Evolutionary conservation across 1,140 invertebrate genomes (phyloP), one percentile per base, ranked within the genome.

Genomic region (Lepidotrigona ventralis): DNA sequence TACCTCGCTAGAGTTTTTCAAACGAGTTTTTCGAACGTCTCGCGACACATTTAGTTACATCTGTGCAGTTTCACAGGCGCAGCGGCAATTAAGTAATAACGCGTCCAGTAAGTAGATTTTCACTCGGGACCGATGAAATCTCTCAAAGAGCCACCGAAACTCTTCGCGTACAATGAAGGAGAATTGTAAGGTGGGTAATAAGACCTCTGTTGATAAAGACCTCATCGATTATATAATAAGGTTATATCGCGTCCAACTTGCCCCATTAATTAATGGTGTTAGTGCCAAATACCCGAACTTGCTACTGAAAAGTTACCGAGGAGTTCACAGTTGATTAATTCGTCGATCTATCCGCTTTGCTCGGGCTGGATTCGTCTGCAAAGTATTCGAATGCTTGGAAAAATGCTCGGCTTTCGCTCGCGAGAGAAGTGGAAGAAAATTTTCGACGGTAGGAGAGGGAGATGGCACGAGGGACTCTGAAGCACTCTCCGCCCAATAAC

Each of bases 401-500:
- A 8, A 46, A 46, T 46, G 39, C 39, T 46, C 39, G 39, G 33
- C 4, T 46, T 46, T 8, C 39, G 39, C 6, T 46, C 8, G 39
- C 8, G 39, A 46, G 39, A 46, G 8, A 8, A 8, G n/a, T n/a
- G 39, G n/a, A 60, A 19, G 58, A 60, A 23, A 60, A 60, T n/a
- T 14, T n/a, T 60, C 23, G 23, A 12, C 23, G 58, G 56, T 21
- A 58, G 21, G 23, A 58, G 33, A 39, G 33, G 33, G 33, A 39
- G n/a, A n/a, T 39, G 33, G 39, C 33, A 8, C 23, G n/a, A 12
- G 12, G 2, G 1, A 60, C 71, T 74, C 26, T 26, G 2, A 5
- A 21, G 19, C 3, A 54, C 83, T 33, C 73, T 71, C 74, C 69
- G 76, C 29, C 71, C 82, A 83, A 90, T 92, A 92, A 92, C 83